Evolutionary conservation across 2,797 vertebrate genomes (phyloP).

Genomic region (Falco columbarius): DNA sequence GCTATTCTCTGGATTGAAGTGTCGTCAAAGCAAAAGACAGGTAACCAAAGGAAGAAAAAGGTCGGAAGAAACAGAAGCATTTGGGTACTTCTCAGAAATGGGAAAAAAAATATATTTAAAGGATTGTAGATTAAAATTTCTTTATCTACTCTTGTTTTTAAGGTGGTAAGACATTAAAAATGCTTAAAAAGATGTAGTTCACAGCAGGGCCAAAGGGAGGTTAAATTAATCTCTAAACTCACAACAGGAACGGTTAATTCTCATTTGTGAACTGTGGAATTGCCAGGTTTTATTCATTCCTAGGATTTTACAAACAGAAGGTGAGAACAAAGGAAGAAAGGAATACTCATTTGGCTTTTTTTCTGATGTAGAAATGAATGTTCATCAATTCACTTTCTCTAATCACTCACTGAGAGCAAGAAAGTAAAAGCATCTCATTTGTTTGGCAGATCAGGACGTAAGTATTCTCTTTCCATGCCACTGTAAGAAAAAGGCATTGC

Average conservation of each 20-base stretch:
- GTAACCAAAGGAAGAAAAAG: not conserved
- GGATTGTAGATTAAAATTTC: not conserved
- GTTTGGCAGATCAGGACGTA: not conserved
- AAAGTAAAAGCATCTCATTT: constrained; percentile 38
- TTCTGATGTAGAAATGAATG: constrained; percentile 48
- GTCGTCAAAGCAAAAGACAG: not conserved
- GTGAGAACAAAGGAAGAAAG: constrained; percentile 50
- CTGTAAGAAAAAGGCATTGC: not conserved
- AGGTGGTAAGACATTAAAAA: constrained; percentile 55
- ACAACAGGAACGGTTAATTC: constrained; percentile 48
- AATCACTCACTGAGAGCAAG: constrained; percentile 24
- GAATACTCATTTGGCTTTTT: constrained; percentile 36
- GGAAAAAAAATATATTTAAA: not conserved
- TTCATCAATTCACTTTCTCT: constrained; percentile 55
- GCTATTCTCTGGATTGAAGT: not conserved
- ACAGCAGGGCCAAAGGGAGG: constrained; percentile 11
- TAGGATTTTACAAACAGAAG: constrained; percentile 59
- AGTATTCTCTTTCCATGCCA: not conserved
- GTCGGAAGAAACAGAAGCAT: not conserved
- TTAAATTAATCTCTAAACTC: constrained; percentile 60
- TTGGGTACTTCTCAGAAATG: not conserved
- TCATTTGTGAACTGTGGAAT: constrained; percentile 58
- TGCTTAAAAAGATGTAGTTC: not conserved
- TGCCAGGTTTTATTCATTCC: constrained; percentile 58
- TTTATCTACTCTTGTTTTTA: not conserved